Base-by-base conservation (phyloP, 1,140 invertebrate species). In the Neodiprion virginianus region DNA sequence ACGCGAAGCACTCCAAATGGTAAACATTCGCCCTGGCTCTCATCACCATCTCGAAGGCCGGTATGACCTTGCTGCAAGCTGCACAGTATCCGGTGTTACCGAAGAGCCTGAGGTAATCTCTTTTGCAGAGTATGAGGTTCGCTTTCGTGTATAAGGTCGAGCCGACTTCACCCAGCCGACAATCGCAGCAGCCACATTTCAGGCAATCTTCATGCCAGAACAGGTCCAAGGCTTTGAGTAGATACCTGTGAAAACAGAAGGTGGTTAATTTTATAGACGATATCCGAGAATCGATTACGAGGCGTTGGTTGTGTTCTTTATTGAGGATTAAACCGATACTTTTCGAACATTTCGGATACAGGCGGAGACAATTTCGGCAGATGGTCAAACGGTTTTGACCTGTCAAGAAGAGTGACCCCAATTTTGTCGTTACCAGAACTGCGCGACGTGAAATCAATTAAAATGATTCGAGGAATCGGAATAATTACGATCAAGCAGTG, bases 41-140 rank as follows among this genome's bases (percentile, higher is more conserved):
- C 98, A 99, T 99, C 74, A 99, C 98, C 97, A 99, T 98, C 88
- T 99, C 98, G 86, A 98, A 99, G 67, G 97, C 97, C 7, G 98
- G 98, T 87, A 99, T 99, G 82, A 96, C 95, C 91, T 99, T 98
- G 86, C 95, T 95, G 89, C 96, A 97, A 17, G 97, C 97, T 49
- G 96, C 95, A 90, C 97, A 99, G 87, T 96, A 95, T 49, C 95
- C 95, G n/a, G 95, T 96, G 80, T 94, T 95, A 50, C 95, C 95
- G 83, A 96, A 96, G 80, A 96, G 90, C 96, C 97, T 97, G 82
- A 99, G 92, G 90, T 99, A 99, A 88, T 99, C 98, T 86, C 97
- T 92, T 89, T 97, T 96, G 92, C 98, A 99, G n/a, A 99, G 92
- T 82, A 99, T 96, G 49, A 99, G 92, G 87, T 99, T 98, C 65